Conservation (phyloP, 2,888 invertebrate species). For the Lithophane socia region DNA sequence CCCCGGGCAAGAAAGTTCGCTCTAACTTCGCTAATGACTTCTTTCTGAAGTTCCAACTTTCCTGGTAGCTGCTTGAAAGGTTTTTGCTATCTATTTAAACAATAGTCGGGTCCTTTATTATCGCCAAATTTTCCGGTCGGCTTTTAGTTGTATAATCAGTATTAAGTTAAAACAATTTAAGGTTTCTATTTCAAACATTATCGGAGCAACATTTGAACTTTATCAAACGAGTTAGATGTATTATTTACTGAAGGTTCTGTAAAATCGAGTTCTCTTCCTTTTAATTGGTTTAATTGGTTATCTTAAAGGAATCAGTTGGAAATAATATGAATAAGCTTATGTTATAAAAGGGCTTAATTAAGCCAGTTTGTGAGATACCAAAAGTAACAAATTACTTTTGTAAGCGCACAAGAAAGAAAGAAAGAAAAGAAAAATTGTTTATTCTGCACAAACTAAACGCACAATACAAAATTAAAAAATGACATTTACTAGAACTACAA, state of each 20-base stretch:
- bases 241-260: conserved; percentile 40
- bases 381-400: background rate
- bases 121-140: conserved; percentile 72
- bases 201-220: conserved; percentile 38
- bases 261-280: conserved; percentile 18
- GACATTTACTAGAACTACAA: too few species aligned
- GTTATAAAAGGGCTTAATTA: conserved; percentile 40
- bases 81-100: conserved; percentile 84
- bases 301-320: conserved; percentile 35
- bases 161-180: conserved; percentile 48
- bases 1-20: conserved; percentile 80
- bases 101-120: conserved; percentile 81
- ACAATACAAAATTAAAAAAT: too few species aligned
- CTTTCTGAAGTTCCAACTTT: conserved; percentile 85
- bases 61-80: conserved; percentile 79
- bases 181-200: conserved; percentile 51
- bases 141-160: conserved; percentile 55
- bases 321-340: conserved; percentile 57
- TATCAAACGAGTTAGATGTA: conserved; percentile 37
- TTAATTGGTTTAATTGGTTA: conserved; percentile 34
- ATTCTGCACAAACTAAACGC: too few species aligned
- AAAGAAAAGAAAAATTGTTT: too few species aligned
- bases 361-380: conserved; percentile 23
- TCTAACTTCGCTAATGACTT: conserved; percentile 87
- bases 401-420: too few species aligned